Base-by-base conservation (phyloP, 2,797 vertebrate genomes). In the Peromyscus nudipes region DNA sequence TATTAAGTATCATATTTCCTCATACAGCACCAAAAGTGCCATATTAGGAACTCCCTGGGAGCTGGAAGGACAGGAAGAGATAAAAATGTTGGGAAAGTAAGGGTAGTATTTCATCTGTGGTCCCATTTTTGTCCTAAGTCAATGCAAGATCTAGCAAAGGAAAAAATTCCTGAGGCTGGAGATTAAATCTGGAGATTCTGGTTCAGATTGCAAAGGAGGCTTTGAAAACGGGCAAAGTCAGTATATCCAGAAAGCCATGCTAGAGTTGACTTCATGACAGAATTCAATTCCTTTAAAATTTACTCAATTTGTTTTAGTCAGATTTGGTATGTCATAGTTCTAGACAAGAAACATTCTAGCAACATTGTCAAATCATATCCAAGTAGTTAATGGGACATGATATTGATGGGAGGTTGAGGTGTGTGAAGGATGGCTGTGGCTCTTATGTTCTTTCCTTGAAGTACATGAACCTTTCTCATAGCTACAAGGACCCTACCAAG, bases 321-420 rank as follows among this genome's bases (percentile, higher is more conserved):
- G 29, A 64, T 88, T 82, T 87, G 69, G 37, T 57, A 99, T 99
- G 76, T 99, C 99, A 95, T 99, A 99, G 96, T 99, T 99, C 97
- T 99, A 99, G 67, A 99, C 99, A 83, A 99, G 97, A 98, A 99
- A 99, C 99, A 99, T 99, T 92, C 99, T 99, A 92, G 99, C 99
- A 89, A 99, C 98, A 62, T 99, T 99, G 13, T 99, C 99, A 97
- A 99, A 96, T 99, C 99, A 97, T 99, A 99, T 77, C 99, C 99
- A 98, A 99, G 98, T 99, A 99, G 98, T 6, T 91, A 88, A 60
- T 65, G 27, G 87, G 92, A n/a, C 25, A 73, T 49, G 29, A 34
- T 52, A 65, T 73, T 17, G 46, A 52, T 1, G 13, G 6, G 55
- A 96, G 17, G 82, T 55, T 16, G 17, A 17, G 34, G n/a, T 43